Percentiles rank a stretch among this genome's conserved stretches.
Evolutionary conservation across 2,888 invertebrate genomes (phyloP).

Genomic region (Agrenia bidenticulata): DNA sequence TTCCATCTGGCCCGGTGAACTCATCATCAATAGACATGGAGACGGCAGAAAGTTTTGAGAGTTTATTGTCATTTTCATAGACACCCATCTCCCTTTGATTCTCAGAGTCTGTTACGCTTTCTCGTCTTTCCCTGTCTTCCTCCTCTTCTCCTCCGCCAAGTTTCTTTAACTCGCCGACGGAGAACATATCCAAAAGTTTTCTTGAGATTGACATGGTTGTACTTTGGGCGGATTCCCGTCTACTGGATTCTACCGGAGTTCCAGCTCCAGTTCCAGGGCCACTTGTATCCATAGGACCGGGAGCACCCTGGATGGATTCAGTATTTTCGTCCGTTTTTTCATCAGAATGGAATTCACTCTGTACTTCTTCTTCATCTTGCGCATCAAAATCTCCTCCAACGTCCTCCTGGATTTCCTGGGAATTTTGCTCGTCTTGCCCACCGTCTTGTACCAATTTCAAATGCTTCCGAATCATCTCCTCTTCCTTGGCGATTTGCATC

Average conservation of each 20-base stretch:
- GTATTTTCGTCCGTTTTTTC: not conserved
- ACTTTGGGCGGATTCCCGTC: slow-evolving; percentile 50
- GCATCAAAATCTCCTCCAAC: slow-evolving; percentile 54
- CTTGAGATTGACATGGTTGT: slow-evolving; percentile 50
- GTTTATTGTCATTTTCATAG: slow-evolving; percentile 36
- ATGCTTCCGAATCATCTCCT: slow-evolving; percentile 36
- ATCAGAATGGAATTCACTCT: not conserved
- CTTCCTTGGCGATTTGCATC: slow-evolving; percentile 36
- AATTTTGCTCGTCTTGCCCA: not conserved
- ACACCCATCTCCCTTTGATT: slow-evolving; percentile 28
- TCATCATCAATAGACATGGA: slow-evolving; percentile 52
- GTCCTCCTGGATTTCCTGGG: slow-evolving; percentile 25
- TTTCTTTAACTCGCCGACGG: slow-evolving; percentile 50
- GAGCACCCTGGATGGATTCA: not conserved
- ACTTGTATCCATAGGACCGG: slow-evolving; percentile 4
- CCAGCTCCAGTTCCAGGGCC: slow-evolving; percentile 26
- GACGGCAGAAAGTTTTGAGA: slow-evolving; percentile 33
- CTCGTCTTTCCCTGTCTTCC: slow-evolving; percentile 11
- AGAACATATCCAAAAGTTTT: slow-evolving; percentile 53
- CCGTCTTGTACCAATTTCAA: slow-evolving; percentile 15
- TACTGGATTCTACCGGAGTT: slow-evolving; percentile 37
- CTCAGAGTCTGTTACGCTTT: slow-evolving; percentile 3
- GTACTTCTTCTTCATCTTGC: slow-evolving; percentile 55
- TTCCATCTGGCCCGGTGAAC: slow-evolving; percentile 46
- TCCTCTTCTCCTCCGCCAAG: slow-evolving; percentile 58